Conservation (phyloP, 2,797 vertebrate species). For the Epinephelus malabaricus region DNA sequence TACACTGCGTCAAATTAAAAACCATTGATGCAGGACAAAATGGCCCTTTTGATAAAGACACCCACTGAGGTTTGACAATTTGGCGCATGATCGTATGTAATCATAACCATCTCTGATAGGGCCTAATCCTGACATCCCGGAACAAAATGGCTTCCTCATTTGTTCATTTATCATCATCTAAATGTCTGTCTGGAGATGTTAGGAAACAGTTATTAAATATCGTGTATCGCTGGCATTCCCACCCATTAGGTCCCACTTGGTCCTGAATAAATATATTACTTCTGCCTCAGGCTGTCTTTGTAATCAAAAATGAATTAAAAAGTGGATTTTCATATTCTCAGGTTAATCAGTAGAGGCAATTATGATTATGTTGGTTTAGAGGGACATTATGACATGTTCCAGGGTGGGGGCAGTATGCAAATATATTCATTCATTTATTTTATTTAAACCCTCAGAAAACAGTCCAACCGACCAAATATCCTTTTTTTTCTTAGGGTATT, state of each 20-base stretch:
- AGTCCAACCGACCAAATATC: too few relatives aligned
- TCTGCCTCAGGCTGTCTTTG: constrained; percentile 37
- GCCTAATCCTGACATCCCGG: constrained; percentile 15
- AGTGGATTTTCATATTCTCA: constrained; percentile 45
- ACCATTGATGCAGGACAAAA: constrained; percentile 43
- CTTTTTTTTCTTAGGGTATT: too few relatives aligned
- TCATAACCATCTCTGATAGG: constrained; percentile 45
- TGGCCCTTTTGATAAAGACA: constrained; percentile 35
- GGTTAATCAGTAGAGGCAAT: constrained; percentile 33
- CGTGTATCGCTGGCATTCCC: not conserved
- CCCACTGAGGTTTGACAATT: constrained; percentile 55
- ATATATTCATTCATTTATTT: not conserved
- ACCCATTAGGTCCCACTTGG: not conserved
- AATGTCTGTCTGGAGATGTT: constrained; percentile 29
- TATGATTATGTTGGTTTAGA: constrained; percentile 5
- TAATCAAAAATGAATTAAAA: constrained; percentile 44
- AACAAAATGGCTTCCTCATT: constrained; percentile 37
- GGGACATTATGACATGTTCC: not conserved
- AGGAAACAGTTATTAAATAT: constrained; percentile 12
- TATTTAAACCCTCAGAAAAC: too few relatives aligned
- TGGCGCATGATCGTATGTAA: constrained; percentile 32
- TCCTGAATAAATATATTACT: not conserved
- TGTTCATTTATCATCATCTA: constrained; percentile 27
- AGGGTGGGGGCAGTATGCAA: not conserved
- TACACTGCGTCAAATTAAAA: constrained; percentile 63